phyloP scores from a whole-genome alignment of 1,140 invertebrate species.

The Meteorus sp. region DNA sequence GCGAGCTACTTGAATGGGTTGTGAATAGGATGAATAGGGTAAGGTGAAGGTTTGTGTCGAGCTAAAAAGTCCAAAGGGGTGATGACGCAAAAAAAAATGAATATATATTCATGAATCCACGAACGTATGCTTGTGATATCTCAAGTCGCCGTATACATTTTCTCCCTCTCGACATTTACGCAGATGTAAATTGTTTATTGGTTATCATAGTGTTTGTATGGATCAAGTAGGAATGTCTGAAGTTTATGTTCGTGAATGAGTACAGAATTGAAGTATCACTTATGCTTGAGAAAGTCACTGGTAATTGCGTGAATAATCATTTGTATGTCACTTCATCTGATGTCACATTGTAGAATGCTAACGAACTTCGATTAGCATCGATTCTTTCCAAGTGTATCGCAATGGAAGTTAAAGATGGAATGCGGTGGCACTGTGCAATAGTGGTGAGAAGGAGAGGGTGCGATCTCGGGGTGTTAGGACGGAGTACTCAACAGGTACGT shows the following conservation, averaged over 20 bases:
- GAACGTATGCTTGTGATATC: conserved; percentile 21
- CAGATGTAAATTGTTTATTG: not conserved
- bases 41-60: not conserved
- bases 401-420: not conserved
- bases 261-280: too few species aligned
- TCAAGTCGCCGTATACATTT: too few species aligned
- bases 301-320: too few species aligned
- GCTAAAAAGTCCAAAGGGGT: too few species aligned
- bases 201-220: too few species aligned
- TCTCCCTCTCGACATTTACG: not conserved
- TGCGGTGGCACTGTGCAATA: too few species aligned
- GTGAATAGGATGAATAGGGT: not conserved
- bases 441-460: not conserved
- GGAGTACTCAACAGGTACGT: conserved; percentile 24
- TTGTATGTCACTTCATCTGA: not conserved
- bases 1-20: not conserved
- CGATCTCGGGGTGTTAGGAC: not conserved
- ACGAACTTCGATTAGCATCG: conserved; percentile 25
- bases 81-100: not conserved
- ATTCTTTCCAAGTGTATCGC: conserved; percentile 21
- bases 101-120: conserved; percentile 16
- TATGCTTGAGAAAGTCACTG: too few species aligned
- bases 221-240: too few species aligned
- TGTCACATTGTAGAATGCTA: conserved; percentile 1
- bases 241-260: too few species aligned